Conservation (phyloP, 2,113 vertebrate genomes). For the Anguilla rostrata region DNA sequence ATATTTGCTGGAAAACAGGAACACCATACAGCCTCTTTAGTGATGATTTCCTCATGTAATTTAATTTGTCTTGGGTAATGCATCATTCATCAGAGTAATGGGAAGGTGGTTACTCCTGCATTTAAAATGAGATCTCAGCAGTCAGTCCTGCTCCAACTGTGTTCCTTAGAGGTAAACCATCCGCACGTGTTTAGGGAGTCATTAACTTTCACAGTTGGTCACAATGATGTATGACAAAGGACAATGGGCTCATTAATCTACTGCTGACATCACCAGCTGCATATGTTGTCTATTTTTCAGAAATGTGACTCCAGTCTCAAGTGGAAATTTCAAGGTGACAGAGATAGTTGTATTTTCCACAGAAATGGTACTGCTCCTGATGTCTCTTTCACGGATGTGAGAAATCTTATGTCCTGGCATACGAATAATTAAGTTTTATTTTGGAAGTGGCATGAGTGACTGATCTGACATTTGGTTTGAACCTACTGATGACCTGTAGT, state of each 20-base stretch:
- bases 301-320: neutral
- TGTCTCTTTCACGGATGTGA: neutral
- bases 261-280: conserved; percentile 9
- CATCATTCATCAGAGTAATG: neutral
- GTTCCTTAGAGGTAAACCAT: conserved; percentile 19
- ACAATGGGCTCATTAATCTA: conserved; percentile 25
- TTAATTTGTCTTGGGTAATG: neutral
- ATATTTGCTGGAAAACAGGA: neutral
- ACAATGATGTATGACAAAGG: conserved; percentile 28
- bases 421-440: neutral
- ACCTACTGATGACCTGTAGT: neutral
- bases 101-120: neutral
- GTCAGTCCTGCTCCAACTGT: neutral
- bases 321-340: neutral
- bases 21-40: neutral
- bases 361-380: neutral
- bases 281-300: conserved; percentile 13
- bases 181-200: conserved; percentile 15
- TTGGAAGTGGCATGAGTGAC: neutral
- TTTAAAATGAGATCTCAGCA: conserved; percentile 25
- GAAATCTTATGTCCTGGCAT: neutral
- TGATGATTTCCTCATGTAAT: neutral
- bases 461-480: neutral
- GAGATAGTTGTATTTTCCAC: neutral
- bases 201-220: conserved; percentile 23